These are phyloP conservation scores for Cantharis flavilabris DNA, from an alignment of 2,888 invertebrate genomes.

Conservation along the genomic window DNA sequence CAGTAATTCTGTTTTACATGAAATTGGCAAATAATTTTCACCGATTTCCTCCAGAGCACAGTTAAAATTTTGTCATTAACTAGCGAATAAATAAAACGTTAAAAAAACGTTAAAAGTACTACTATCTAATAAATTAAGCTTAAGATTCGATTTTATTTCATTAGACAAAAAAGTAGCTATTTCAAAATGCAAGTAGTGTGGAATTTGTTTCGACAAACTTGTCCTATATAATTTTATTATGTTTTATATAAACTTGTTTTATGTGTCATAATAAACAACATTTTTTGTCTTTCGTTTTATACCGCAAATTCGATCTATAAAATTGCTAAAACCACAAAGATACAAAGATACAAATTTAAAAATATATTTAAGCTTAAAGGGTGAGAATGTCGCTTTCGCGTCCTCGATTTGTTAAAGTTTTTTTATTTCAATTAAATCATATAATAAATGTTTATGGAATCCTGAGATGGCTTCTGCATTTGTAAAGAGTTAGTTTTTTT, in stretches of 20 bases:
- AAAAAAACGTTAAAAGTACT: not conserved
- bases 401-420: not conserved
- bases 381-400: not conserved
- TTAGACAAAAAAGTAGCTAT: not conserved
- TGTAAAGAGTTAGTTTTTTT: not conserved
- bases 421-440: not conserved
- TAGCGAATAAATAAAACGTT: not conserved
- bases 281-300: not conserved
- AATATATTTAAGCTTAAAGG: not conserved
- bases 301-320: not conserved
- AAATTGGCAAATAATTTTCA: not conserved
- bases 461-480: not conserved
- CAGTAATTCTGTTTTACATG: too few relatives aligned
- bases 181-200: not conserved
- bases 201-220: not conserved
- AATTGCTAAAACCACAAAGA: not conserved
- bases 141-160: not conserved
- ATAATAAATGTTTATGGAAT: not conserved
- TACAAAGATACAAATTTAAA: not conserved
- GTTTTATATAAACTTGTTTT: not conserved
- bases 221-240: conserved; percentile 1
- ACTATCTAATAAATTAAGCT: not conserved
- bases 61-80: not conserved
- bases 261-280: not conserved
- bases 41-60: not conserved